These are phyloP conservation scores for Xenotilapia leptura DNA, from an alignment of 2,113 vertebrate species.

Conservation along the genomic window DNA sequence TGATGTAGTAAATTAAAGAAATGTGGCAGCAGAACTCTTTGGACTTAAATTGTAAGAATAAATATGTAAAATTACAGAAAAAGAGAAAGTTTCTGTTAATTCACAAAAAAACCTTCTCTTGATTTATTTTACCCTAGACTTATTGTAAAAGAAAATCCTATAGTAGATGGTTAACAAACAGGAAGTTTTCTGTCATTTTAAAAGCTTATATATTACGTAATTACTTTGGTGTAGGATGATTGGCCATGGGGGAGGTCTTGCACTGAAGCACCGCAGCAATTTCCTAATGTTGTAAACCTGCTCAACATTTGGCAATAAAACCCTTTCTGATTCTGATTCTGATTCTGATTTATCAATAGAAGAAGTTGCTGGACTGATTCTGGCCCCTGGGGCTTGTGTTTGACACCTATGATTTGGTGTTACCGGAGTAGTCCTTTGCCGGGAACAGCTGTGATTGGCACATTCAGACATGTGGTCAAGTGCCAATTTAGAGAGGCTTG, in stretches of 20 bases:
- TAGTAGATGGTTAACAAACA: background rate
- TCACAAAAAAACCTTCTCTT: background rate
- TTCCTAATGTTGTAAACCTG: no score
- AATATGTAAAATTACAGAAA: background rate
- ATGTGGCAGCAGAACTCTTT: background rate
- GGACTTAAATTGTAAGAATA: background rate
- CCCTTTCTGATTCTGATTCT: no score
- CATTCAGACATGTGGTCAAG: background rate
- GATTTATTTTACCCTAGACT: background rate
- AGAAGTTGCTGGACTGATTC: background rate
- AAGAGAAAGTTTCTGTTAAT: background rate
- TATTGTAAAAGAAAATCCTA: background rate
- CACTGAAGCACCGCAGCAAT: no score
- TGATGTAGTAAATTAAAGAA: background rate
- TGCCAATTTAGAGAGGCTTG: background rate
- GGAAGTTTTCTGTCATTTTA: background rate
- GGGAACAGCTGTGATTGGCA: background rate
- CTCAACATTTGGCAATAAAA: no score
- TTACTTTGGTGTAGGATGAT: background rate
- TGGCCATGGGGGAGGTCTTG: background rate
- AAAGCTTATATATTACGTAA: background rate
- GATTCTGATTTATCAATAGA: background rate
- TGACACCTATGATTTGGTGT: background rate
- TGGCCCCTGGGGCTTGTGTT: background rate
- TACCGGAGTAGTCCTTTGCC: background rate